Evolutionary conservation across 2,888 invertebrate genomes (phyloP).

Genomic region (Cataglyphis rosenhaueri): DNA sequence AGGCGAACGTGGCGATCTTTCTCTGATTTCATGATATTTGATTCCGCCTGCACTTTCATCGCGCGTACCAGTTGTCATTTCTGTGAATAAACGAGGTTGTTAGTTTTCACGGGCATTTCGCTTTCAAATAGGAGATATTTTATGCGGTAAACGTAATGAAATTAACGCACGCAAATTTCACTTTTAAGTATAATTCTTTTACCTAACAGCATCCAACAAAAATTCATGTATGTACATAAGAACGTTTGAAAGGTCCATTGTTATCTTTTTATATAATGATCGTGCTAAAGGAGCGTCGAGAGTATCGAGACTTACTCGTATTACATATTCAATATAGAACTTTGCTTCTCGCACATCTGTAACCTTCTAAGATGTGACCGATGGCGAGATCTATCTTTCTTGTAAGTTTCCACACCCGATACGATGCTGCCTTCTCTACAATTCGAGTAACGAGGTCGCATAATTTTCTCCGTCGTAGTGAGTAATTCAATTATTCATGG

Average conservation of each 20-base stretch:
- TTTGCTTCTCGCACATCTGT: not conserved
- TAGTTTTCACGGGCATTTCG: constrained; percentile 10
- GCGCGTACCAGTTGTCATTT: not conserved
- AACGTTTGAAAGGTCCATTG: not conserved
- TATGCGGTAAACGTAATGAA: not conserved
- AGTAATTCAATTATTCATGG: constrained; percentile 69
- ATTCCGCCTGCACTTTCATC: constrained; percentile 23
- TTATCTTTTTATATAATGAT: not conserved
- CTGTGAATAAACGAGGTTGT: no score
- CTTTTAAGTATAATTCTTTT: not conserved
- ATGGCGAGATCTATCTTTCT: not conserved
- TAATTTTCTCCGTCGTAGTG: constrained; percentile 18
- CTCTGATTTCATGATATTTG: not conserved
- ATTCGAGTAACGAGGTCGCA: constrained; percentile 40
- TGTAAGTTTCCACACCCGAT: constrained; percentile 8
- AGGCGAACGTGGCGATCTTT: not conserved
- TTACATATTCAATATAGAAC: constrained; percentile 12
- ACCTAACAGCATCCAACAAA: not conserved
- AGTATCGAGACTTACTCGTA: not conserved
- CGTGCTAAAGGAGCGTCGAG: not conserved
- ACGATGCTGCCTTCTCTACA: constrained; percentile 44
- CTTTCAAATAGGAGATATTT: constrained; percentile 17
- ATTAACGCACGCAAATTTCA: constrained; percentile 12
- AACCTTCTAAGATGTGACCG: constrained; percentile 5
- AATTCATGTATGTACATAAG: not conserved